Evolutionary conservation across 1,140 invertebrate genomes (phyloP), one percentile per base, ranked within the genome.

Genomic region (Magallana gigas): DNA sequence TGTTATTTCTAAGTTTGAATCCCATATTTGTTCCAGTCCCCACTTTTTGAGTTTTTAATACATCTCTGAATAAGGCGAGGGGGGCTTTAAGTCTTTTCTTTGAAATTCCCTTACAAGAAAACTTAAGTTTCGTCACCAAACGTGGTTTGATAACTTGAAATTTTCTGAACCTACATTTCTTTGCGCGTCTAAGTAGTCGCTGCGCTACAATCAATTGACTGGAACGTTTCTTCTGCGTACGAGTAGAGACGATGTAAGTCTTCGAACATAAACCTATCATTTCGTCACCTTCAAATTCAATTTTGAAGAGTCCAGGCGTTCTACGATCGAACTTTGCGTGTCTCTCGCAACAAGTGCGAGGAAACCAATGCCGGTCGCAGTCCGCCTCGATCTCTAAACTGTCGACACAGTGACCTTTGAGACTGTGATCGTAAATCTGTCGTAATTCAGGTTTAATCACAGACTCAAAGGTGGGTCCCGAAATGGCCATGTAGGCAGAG

Each of bases 371-470:
- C 9, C 9, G 12, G 29, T 81, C 12, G 29, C 76, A 29, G 11
- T 56, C 56, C 18, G 29, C 76, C n/a, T 81, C 76, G 11, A 81
- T 81, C 76, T 56, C 9, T 36, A 81, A 81, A 8, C 11, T 9
- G 11, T 14, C 14, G 14, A 36, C 9, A 36, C 29, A 81, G n/a
- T 29, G 5, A 86, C 88, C 82, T 88, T 88, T 57, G 88, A 91
- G 1, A 85, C 83, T 5, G 83, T 87, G 60, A 88, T 87, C 8
- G 90, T 91, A 62, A 90, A 86, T 88, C 88, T 91, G 12, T 90
- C 81, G 16, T 83, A 88, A n/a, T 87, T 85, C 85, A 8, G 62
- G 62, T 16, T n/a, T 12, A 18, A 68, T 68, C 1, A n/a, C 62
- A 1, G 62, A 68, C 7, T n/a, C 16, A n/a, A 68, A 68, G 62